Evolutionary conservation across 2,797 vertebrate genomes (phyloP), one percentile per base, ranked within the genome.

Genomic region (Scolopax bukidnonensis): DNA sequence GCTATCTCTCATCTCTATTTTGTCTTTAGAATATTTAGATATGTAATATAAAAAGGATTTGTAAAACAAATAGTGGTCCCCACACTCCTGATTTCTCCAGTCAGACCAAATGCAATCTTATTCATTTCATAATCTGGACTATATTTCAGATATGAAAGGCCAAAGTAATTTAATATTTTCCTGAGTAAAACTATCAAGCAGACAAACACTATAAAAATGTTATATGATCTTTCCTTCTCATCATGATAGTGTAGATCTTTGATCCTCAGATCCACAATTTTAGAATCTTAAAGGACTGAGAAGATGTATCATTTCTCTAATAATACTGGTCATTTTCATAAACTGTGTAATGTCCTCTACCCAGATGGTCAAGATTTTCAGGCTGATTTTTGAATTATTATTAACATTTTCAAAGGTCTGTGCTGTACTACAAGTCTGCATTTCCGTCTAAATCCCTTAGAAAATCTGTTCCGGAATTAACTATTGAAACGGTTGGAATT

Each of bases 21-120:
- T 94, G 87, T 94, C 88, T 90, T 70, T 87, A 56, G 63, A 95
- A 96, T 97, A 96, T 94, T 97, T 96, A 94, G 82, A 93, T 96
- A 91, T 65, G 63, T 84, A 85, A 87, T 96, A 95, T 68, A 91
- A 73, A 97, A 92, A 70, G 75, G 33, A 91, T 97, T 96, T 97
- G 45, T 76, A 96, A 97, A 93, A 82, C 95, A 96, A 95, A 92
- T 88, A 91, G 28, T 90, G 36, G 54, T 95, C 81, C 63, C 80
- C 43, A 78, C 70, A 79, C 71, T 64, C 59, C 80, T 68, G 54
- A 90, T 91, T 96, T 93, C 90, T 89, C 12, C 68, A 95, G 38
- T 94, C 54, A 86, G n/a, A 80, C 54, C n/a, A 91, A 88, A 86
- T 74, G 28, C 17, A 79, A 41, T 77, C 59, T 95, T 85, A 93